Base-by-base conservation (phyloP, 2,888 invertebrate genomes). In the Lasioglossum lativentre region DNA sequence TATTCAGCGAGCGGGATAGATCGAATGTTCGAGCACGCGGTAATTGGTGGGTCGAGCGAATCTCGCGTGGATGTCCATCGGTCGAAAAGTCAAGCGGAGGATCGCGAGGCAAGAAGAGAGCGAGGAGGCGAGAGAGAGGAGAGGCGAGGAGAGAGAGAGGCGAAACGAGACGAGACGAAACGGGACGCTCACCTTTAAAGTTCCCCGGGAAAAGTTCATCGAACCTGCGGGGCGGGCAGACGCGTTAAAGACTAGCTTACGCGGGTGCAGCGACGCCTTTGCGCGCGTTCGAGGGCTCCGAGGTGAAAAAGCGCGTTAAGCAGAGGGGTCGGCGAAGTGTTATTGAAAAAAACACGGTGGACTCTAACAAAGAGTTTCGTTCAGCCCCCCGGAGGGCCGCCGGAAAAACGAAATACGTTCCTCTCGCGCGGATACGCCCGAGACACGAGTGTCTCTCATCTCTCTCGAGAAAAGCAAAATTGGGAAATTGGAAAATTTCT, bases 241-340 rank as follows among this genome's bases (percentile, higher is more conserved):
- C 88, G 83, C 89, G 86, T 91, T 91, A 90, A 90, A 91, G 92
- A 92, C 83, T 88, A 75, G 85, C 80, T 80, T 74, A 75, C 82
- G 90, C 87, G 82, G 86, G 87, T 84, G 83, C 80, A 88, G 78
- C 80, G 59, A 83, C 87, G 89, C 83, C 89, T 85, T 88, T 77
- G 83, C 86, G 70, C 86, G 80, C 86, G 83, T 82, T 82, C 82
- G 82, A 89, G 86, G 90, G 90, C 66, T 82, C 68, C 88, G 86
- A 87, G 86, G 80, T 90, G 90, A 90, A 89, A 89, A 89, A 88
- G 82, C 82, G 85, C 88, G 89, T 90, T 86, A 88, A 88, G 83
- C 83, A 88, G 78, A 86, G 86, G 88, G 86, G 85, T 84, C 80
- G 84, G 78, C 83, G 68, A 81, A 86, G 86, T 88, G 89, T 88